phyloP scores from a whole-genome alignment of 2,888 invertebrate species.

The Tanytarsus gracilentus region DNA sequence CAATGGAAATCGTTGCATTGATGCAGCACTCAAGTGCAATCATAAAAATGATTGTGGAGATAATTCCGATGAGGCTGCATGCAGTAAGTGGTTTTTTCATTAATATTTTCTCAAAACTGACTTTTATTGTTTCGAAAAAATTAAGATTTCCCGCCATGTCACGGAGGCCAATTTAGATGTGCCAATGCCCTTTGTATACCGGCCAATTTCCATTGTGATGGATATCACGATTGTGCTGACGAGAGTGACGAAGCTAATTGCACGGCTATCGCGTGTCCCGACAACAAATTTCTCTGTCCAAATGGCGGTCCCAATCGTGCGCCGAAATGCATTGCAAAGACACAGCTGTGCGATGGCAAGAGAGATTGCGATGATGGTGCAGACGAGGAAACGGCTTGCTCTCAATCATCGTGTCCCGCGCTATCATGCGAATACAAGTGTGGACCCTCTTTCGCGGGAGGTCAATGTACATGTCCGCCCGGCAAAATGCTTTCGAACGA shows the following conservation, averaged over 20 bases:
- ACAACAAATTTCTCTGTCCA: conserved; percentile 84
- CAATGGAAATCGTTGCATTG: conserved; percentile 71
- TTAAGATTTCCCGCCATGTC: conserved; percentile 77
- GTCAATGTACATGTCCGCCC: conserved; percentile 78
- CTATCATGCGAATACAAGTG: conserved; percentile 87
- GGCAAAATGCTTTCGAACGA: conserved; percentile 76
- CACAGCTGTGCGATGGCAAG: conserved; percentile 83
- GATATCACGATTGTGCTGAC: conserved; percentile 81
- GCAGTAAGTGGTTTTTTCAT: conserved; percentile 67
- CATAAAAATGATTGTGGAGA: conserved; percentile 86
- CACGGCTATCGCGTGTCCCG: conserved; percentile 77
- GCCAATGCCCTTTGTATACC: conserved; percentile 90
- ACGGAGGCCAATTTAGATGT: conserved; percentile 85
- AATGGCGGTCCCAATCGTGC: conserved; percentile 60
- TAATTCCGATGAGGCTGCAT: conserved; percentile 80
- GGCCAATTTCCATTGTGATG: conserved; percentile 68
- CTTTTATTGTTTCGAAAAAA: neutral
- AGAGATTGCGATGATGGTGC: conserved; percentile 84
- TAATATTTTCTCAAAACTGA: conserved; percentile 8
- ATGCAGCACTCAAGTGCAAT: conserved; percentile 68
- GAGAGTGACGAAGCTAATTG: conserved; percentile 84
- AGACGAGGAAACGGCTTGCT: conserved; percentile 82
- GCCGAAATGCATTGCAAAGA: conserved; percentile 79
- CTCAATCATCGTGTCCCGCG: conserved; percentile 69
- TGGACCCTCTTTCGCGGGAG: conserved; percentile 80